Percentiles rank a stretch among this genome's conserved stretches.
phyloP scores from a whole-genome alignment of 2,797 vertebrate species.

The Anguilla obscura region DNA sequence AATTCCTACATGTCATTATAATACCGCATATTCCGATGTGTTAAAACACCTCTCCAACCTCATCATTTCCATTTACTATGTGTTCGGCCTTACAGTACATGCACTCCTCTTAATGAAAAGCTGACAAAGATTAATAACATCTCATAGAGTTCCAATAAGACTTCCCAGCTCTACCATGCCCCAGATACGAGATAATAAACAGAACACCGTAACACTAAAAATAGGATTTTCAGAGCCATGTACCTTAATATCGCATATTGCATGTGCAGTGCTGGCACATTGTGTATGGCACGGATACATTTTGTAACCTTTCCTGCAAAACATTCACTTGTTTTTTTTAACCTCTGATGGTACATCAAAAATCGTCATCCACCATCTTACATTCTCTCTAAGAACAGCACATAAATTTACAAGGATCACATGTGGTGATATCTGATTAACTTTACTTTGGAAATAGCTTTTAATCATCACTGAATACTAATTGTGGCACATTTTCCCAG shows the following conservation, averaged over 20 bases:
- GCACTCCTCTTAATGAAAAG: background rate
- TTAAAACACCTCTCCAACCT: background rate
- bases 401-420: background rate
- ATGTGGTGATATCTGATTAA: background rate
- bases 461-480: background rate
- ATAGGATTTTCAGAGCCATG: background rate
- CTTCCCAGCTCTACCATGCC: background rate
- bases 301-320: background rate
- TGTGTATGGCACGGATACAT: background rate
- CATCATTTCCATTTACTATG: background rate
- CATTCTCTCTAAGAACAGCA: background rate
- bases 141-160: background rate
- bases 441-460: background rate
- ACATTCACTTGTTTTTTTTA: background rate
- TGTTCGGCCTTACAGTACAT: background rate
- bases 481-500: background rate
- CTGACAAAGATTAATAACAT: background rate
- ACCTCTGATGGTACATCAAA: background rate
- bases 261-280: too few species aligned
- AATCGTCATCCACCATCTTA: background rate
- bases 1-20: background rate
- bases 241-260: background rate
- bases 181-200: background rate
- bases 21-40: background rate
- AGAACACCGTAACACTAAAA: background rate